Evolutionary conservation across 2,888 invertebrate genomes (phyloP), one percentile per base, ranked within the genome.

Genomic region (Keiferia lycopersicella): DNA sequence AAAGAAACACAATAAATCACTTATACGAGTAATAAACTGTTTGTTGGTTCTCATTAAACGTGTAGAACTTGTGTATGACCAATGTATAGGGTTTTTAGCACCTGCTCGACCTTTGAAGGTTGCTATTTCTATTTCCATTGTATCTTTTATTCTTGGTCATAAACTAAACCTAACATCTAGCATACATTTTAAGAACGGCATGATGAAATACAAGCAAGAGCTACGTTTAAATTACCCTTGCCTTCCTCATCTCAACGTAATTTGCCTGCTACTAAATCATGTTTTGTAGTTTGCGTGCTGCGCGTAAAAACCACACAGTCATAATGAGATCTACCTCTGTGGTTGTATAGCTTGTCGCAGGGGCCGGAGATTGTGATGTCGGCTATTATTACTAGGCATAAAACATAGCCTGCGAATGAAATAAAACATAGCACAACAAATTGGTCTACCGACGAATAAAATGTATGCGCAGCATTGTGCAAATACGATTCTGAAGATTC

Each of bases 1-100:
- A 79, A 82, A 78, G 79, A 73, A 76, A 73, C 73, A 76, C 75
- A 64, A 81, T 84, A 83, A 83, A 83, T 83, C 78, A 80, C 76
- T 80, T 81, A 83, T 83, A 82, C 74, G 79, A 82, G 79, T 71
- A 72, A 67, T 72, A 74, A 70, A 71, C 71, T 71, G 72, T 64
- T 73, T 72, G 71, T 73, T 70, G 66, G 69, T 65, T 70, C 69
- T 67, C 63, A 65, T 67, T 53, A 68, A 61, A 45, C 53, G 22
- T 22, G 41, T 22, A 38, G 26, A 39, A 51, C 51, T 62, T 62
- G 58, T 20, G 57, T 58, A 41, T 48, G 34, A 34, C 56, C 26
- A 30, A 61, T 20, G 50, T 50, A 22, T 30, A 20, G 34, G 45
- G 53, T 39, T 58, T 34, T 60, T 65, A 63, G 65, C 65, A 64